A percentile compares a stretch with the other conserved stretches of the same genome.
Evolutionary conservation across 2,113 vertebrate genomes (phyloP).

Genomic region (Taxidea taxus): DNA sequence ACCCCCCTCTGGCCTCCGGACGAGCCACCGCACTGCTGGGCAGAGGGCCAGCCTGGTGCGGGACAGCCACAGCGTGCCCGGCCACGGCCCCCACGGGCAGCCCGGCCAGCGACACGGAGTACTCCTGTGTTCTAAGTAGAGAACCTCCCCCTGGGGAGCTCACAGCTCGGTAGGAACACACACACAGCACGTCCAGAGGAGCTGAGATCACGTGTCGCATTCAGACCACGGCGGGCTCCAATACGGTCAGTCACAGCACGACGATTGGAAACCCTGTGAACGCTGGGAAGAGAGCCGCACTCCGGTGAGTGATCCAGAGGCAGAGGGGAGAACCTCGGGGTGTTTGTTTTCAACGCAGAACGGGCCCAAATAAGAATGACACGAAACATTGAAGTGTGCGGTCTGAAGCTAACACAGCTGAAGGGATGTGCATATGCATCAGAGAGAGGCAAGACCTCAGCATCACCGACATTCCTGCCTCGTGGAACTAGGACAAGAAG

Average conservation of each 20-base stretch:
- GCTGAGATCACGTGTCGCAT: not conserved
- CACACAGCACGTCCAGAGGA: not conserved
- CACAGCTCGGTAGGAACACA: not conserved
- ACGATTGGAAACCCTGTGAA: not conserved
- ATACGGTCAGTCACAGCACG: not conserved
- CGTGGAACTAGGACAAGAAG: not conserved
- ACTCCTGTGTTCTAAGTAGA: not conserved
- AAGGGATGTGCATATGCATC: not conserved
- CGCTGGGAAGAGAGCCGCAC: not conserved
- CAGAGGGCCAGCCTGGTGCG: not conserved
- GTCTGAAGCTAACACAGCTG: not conserved
- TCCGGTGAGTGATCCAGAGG: not conserved
- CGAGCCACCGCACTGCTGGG: not conserved
- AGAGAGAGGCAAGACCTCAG: not conserved
- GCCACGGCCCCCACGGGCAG: not conserved
- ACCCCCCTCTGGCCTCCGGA: not conserved
- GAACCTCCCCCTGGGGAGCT: not conserved
- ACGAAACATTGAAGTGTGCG: not conserved
- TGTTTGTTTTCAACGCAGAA: not conserved
- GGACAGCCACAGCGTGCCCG: rapidly evolving
- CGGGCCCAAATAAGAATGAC: not conserved
- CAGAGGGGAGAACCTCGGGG: not conserved
- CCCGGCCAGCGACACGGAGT: too few species aligned
- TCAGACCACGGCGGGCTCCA: not conserved
- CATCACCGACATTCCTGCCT: not conserved